A percentile compares a stretch with the other conserved stretches of the same genome.
These are phyloP conservation scores for Enteromius thamalakanensis DNA, from an alignment of 2,797 vertebrate species.

Conservation along the genomic window DNA sequence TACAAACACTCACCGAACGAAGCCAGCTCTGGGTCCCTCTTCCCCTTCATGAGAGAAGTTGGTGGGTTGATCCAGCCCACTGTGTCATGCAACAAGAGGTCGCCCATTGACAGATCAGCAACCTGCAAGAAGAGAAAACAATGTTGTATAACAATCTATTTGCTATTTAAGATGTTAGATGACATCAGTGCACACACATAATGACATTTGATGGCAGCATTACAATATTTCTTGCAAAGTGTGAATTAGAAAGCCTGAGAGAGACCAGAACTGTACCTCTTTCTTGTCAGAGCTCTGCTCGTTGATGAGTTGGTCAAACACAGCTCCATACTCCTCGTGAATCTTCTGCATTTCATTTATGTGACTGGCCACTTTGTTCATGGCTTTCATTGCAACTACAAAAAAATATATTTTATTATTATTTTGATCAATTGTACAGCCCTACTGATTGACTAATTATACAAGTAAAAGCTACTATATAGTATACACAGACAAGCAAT, in stretches of 20 bases:
- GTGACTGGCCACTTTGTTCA: constrained; percentile 98
- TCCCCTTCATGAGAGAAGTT: constrained; percentile 86
- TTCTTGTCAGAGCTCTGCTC: constrained; percentile 92
- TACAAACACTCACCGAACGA: constrained; percentile 83
- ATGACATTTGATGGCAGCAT: neutral
- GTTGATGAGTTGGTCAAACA: constrained; percentile 95
- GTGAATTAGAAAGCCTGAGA: neutral
- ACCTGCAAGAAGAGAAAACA: constrained; percentile 63
- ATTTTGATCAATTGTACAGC: neutral
- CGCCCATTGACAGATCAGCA: constrained; percentile 92
- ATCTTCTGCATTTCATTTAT: constrained; percentile 99
- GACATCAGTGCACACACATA: neutral
- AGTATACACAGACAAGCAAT: neutral
- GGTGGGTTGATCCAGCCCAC: constrained; percentile 94
- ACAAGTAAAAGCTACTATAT: no score
- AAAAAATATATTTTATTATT: neutral
- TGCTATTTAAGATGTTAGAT: neutral
- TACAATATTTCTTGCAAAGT: neutral
- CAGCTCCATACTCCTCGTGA: constrained; percentile 94
- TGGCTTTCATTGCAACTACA: constrained; percentile 93
- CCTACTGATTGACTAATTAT: neutral
- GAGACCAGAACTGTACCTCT: constrained; percentile 77
- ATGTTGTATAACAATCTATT: neutral
- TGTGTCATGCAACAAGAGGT: constrained; percentile 87
- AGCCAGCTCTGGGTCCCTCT: constrained; percentile 92